Conservation (phyloP, 92 coral and sea anemone genomes). For the Epizoanthus scotinus region DNA sequence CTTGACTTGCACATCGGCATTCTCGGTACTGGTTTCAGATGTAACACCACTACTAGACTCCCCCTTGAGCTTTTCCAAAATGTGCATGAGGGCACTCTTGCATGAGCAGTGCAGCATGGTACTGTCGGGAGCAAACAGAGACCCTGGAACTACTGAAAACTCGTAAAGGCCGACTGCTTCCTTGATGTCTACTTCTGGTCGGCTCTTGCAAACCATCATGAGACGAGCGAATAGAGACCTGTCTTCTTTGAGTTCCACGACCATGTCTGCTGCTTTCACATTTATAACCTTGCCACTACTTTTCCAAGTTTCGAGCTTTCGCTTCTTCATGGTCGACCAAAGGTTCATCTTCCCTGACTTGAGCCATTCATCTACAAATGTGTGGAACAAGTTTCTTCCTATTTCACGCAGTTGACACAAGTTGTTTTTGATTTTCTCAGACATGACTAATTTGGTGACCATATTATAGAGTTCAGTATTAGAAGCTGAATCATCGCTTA, state of each 20-base stretch:
- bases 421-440: background rate
- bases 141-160: slow-evolving; percentile 56
- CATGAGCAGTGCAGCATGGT: slow-evolving; percentile 57
- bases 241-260: background rate
- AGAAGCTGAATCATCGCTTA: slow-evolving; percentile 13
- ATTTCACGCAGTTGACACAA: background rate
- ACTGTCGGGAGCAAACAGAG: slow-evolving; percentile 58
- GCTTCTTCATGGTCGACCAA: slow-evolving; percentile 57
- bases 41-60: slow-evolving; percentile 4
- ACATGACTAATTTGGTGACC: slow-evolving; percentile 9
- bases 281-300: slow-evolving; percentile 50
- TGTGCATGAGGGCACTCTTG: slow-evolving; percentile 55
- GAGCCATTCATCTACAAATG: slow-evolving; percentile 53
- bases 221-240: slow-evolving; percentile 53
- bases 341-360: slow-evolving; percentile 35
- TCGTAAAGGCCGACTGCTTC: slow-evolving; percentile 54
- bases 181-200: slow-evolving; percentile 54
- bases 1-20: slow-evolving; percentile 22
- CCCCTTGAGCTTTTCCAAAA: slow-evolving; percentile 38
- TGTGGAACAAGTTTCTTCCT: slow-evolving; percentile 37
- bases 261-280: slow-evolving; percentile 37
- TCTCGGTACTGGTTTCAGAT: slow-evolving; percentile 29
- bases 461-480: background rate
- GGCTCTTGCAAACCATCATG: slow-evolving; percentile 61
- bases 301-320: slow-evolving; percentile 58